A percentile compares a stretch with the other conserved stretches of the same genome.
Conservation (phyloP, 2,888 invertebrate genomes). For the Standfussiana lucernea region DNA sequence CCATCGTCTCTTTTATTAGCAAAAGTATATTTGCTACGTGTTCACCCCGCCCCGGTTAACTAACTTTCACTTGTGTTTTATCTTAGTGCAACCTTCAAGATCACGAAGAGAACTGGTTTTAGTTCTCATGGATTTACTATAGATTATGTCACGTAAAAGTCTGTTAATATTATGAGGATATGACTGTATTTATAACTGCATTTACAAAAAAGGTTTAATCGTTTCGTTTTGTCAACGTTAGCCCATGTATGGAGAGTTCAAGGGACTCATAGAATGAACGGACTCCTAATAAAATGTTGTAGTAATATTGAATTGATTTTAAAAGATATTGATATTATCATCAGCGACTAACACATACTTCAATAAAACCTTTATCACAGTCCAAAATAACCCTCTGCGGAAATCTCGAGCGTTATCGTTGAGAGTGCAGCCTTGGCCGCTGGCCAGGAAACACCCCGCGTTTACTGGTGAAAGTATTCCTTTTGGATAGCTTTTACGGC, state of each 20-base stretch:
- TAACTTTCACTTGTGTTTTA: constrained; percentile 78
- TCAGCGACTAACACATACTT: constrained; percentile 18
- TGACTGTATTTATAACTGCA: constrained; percentile 1
- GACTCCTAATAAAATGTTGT: not conserved
- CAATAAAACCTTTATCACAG: constrained; percentile 35
- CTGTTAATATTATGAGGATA: constrained; percentile 19
- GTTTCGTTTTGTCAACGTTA: not conserved
- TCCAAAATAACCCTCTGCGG: constrained; percentile 31
- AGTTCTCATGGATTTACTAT: constrained; percentile 64
- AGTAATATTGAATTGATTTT: not conserved
- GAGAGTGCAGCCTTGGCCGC: constrained; percentile 73
- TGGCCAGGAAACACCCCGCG: constrained; percentile 70
- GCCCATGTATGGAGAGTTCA: not conserved
- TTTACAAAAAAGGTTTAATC: not conserved
- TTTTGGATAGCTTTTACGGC: constrained; percentile 52
- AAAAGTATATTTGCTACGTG: constrained; percentile 63
- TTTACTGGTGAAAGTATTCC: constrained; percentile 73
- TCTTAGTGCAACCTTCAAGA: constrained; percentile 74
- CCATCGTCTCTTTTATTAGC: constrained; percentile 60
- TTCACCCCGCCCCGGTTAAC: constrained; percentile 63
- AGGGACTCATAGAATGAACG: not conserved
- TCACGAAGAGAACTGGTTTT: constrained; percentile 74
- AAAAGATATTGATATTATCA: constrained; percentile 9
- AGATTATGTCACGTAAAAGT: constrained; percentile 63
- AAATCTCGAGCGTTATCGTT: constrained; percentile 58